Evolutionary conservation across 2,888 invertebrate species (phyloP).

Genomic region (Andrena chrysosceles): DNA sequence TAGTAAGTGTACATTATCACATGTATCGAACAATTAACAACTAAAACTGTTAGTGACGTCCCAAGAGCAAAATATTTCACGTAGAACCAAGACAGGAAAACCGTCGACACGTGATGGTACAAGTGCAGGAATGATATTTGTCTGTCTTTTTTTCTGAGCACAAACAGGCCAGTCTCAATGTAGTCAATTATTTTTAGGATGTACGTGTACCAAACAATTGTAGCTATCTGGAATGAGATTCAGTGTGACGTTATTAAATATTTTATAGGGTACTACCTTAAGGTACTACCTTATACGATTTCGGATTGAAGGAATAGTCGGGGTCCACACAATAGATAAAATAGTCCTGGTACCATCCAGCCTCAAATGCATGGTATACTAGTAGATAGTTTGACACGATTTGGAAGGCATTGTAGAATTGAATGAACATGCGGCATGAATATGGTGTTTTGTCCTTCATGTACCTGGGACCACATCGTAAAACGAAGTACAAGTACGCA

Average conservation of each 20-base stretch:
- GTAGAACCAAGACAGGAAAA: slow-evolving; percentile 86
- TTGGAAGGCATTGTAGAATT: slow-evolving; percentile 92
- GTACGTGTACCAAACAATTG: slow-evolving; percentile 86
- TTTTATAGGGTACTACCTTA: too few relatives aligned
- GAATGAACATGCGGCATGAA: slow-evolving; percentile 88
- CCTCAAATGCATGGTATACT: slow-evolving; percentile 86
- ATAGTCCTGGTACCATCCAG: slow-evolving; percentile 9
- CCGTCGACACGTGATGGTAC: slow-evolving; percentile 89
- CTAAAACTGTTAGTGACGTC: too few relatives aligned
- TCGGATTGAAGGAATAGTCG: not conserved
- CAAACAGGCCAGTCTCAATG: slow-evolving; percentile 89
- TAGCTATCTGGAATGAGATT: slow-evolving; percentile 70
- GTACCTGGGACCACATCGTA: slow-evolving; percentile 87
- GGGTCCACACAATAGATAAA: not conserved
- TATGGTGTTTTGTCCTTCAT: slow-evolving; percentile 91
- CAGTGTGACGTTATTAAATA: not conserved
- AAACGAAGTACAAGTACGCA: slow-evolving; percentile 87
- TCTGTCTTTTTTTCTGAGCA: slow-evolving; percentile 89
- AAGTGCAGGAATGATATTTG: slow-evolving; percentile 86
- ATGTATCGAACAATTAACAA: too few relatives aligned
- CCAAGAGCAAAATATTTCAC: too few relatives aligned
- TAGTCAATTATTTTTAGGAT: slow-evolving; percentile 86
- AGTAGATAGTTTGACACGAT: slow-evolving; percentile 85
- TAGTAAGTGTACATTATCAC: too few relatives aligned
- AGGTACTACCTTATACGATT: slow-evolving; percentile 1